Conservation (phyloP, 2,888 invertebrate genomes). For the Pollenia griseotomentosa region DNA sequence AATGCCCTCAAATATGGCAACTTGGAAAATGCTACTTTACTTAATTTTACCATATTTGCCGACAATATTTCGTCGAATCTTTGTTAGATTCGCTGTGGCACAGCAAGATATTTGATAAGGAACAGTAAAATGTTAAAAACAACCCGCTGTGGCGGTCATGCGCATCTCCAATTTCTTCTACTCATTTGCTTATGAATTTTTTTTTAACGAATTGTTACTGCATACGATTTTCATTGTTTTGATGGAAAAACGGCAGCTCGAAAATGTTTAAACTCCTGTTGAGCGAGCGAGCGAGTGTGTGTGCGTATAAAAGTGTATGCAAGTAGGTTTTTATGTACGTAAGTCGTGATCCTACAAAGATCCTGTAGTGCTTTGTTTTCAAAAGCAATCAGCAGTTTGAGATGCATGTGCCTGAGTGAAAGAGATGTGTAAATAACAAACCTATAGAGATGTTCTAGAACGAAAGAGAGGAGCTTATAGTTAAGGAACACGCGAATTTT, state of each 20-base stretch:
- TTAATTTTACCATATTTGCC: slow-evolving; percentile 34
- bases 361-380: slow-evolving; percentile 56
- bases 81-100: slow-evolving; percentile 38
- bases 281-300: slow-evolving; percentile 6
- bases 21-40: slow-evolving; percentile 55
- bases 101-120: slow-evolving; percentile 55
- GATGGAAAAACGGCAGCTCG: slow-evolving; percentile 66
- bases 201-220: background rate
- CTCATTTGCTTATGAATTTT: slow-evolving; percentile 41
- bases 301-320: background rate
- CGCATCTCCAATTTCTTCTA: slow-evolving; percentile 62
- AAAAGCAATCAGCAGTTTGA: slow-evolving; percentile 23
- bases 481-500: slow-evolving; percentile 52
- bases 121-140: slow-evolving; percentile 43
- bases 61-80: slow-evolving; percentile 50
- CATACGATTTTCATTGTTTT: slow-evolving; percentile 36
- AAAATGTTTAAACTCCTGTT: slow-evolving; percentile 61
- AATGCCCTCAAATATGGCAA: slow-evolving; percentile 46
- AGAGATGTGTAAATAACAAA: background rate
- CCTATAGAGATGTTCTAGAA: background rate
- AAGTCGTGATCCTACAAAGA: slow-evolving; percentile 54
- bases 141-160: slow-evolving; percentile 74
- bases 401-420: background rate
- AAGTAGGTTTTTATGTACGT: background rate
- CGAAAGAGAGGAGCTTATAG: background rate